Evolutionary conservation across 1,140 invertebrate genomes (phyloP).

Genomic region (Drosophila leontia): DNA sequence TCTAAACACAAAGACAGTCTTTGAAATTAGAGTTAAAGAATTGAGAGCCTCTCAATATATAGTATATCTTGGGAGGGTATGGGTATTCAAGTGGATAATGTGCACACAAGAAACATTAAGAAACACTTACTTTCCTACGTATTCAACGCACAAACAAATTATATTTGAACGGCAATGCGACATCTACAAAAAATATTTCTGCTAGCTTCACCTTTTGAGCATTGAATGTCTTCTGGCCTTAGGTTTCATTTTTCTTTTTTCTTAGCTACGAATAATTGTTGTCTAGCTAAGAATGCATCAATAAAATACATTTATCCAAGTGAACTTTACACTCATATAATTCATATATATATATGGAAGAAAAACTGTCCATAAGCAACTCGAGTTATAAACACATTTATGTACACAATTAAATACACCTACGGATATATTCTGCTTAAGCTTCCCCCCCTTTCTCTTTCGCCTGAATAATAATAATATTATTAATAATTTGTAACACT

Average conservation of each 20-base stretch:
- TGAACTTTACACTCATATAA: conserved; percentile 47
- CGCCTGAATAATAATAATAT: conserved; percentile 50
- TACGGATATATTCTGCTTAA: conserved; percentile 18
- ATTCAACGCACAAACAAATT: conserved; percentile 44
- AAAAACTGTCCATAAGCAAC: conserved; percentile 82
- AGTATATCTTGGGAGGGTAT: conserved; percentile 6
- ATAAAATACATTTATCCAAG: conserved; percentile 77
- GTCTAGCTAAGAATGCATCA: conserved; percentile 79
- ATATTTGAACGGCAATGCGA: conserved; percentile 53
- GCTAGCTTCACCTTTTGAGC: conserved; percentile 40
- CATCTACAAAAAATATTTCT: conserved; percentile 57
- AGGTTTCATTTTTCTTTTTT: conserved; percentile 24
- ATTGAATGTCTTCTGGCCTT: conserved; percentile 23
- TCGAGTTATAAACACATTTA: conserved; percentile 41
- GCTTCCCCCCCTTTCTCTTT: conserved; percentile 1
- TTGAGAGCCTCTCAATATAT: conserved; percentile 53
- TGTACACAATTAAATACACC: conserved; percentile 45
- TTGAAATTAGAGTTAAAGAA: conserved; percentile 70
- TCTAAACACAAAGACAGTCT: conserved; percentile 80
- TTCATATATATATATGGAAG: conserved; percentile 65
- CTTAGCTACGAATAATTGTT: conserved; percentile 64
- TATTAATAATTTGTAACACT: conserved; percentile 48
- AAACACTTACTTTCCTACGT: conserved; percentile 25
- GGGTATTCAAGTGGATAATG: conserved; percentile 37
- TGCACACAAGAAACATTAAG: conserved; percentile 51